A percentile compares a stretch with the other conserved stretches of the same genome.
These are phyloP conservation scores for Smittia sp. DNA, from an alignment of 2,888 invertebrate genomes.

Conservation along the genomic window DNA sequence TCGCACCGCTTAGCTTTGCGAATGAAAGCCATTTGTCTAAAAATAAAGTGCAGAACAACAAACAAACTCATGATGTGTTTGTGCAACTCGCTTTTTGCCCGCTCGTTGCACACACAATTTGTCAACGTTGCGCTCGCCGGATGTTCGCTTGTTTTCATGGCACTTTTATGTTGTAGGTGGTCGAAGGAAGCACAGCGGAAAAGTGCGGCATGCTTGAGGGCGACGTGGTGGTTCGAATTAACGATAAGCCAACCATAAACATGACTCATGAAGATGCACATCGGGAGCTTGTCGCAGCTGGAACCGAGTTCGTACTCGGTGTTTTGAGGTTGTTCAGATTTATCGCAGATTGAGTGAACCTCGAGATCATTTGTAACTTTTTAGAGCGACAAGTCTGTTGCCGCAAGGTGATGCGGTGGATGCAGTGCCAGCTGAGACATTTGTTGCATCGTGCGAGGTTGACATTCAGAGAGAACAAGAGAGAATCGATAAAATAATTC, in stretches of 20 bases:
- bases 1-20: no score
- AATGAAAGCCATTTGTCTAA: no score
- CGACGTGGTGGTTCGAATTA: slow-evolving; percentile 78
- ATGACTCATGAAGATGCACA: slow-evolving; percentile 77
- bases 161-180: slow-evolving; percentile 61
- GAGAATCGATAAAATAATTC: slow-evolving; percentile 39
- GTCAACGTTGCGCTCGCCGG: neutral
- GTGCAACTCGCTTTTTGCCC: no score
- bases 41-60: no score
- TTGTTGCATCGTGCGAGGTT: neutral
- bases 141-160: neutral
- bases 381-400: slow-evolving; percentile 43
- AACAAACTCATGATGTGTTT: no score
- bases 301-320: slow-evolving; percentile 68
- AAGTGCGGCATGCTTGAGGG: slow-evolving; percentile 76
- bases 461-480: slow-evolving; percentile 43
- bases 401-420: neutral
- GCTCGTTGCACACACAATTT: no score
- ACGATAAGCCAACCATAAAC: slow-evolving; percentile 63
- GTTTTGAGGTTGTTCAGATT: slow-evolving; percentile 62
- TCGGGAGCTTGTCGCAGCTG: slow-evolving; percentile 66
- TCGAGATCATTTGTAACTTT: neutral
- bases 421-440: neutral
- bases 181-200: slow-evolving; percentile 77
- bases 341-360: neutral